These are phyloP conservation scores for Macroramphosus scolopax DNA, from an alignment of 2,797 vertebrate genomes.

Conservation along the genomic window DNA sequence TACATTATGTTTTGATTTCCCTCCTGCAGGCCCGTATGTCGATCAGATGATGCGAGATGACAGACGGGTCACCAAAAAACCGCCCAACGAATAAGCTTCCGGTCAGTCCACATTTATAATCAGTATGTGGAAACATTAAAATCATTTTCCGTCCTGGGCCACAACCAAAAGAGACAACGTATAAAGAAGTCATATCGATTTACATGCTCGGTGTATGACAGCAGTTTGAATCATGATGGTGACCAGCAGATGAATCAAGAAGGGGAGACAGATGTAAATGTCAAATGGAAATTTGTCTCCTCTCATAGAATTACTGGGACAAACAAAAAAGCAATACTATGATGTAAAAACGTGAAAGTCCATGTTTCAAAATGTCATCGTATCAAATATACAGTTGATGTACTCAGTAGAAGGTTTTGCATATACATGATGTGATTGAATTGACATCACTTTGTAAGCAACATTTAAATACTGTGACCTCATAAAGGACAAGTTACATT, in stretches of 20 bases:
- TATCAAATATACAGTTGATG: too few species aligned
- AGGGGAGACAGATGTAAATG: constrained; percentile 1
- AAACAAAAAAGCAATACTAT: neutral
- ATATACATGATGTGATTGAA: too few species aligned
- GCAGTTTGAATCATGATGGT: constrained; percentile 5
- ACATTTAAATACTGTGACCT: too few species aligned
- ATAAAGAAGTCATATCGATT: constrained; percentile 4
- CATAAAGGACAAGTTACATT: too few species aligned
- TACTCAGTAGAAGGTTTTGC: too few species aligned
- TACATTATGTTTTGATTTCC: constrained; percentile 14
- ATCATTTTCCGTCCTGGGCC: constrained; percentile 1
- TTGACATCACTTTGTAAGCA: too few species aligned
- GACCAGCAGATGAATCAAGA: constrained; percentile 1
- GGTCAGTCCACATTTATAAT: too few species aligned
- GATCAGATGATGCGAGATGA: constrained; percentile 11
- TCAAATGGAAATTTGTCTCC: neutral
- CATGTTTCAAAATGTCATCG: neutral
- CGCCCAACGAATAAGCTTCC: too few species aligned
- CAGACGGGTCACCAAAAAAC: constrained; percentile 10
- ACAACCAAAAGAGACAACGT: neutral
- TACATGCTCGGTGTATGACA: constrained; percentile 1
- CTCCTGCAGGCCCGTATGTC: constrained; percentile 2
- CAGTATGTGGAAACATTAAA: constrained; percentile 3
- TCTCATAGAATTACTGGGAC: neutral
- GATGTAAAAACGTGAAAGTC: neutral